Base-by-base conservation (phyloP, 2,113 vertebrate genomes). In the Halcyon malimbica region DNA sequence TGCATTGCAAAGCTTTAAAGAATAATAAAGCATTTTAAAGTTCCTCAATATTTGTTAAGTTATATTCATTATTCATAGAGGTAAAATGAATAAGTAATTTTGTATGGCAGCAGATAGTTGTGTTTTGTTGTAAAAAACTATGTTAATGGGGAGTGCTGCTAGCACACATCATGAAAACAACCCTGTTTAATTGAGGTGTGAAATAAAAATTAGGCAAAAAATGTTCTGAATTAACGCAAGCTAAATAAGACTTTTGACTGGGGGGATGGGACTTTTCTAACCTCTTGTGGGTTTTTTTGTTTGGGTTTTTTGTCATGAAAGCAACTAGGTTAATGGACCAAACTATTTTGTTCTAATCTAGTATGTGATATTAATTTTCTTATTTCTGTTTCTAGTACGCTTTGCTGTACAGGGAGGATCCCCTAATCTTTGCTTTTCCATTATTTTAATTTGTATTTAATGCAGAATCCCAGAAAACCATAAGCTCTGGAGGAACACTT, bases 71-170 rank as follows among this genome's bases (percentile, higher is more conserved):
- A 96, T 97, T 97, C 74, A 95, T 64, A 84, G 74, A 62, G 24
- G 48, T 57, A 79, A 96, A 78, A 95, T 95, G 50, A 95, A 93
- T 94, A 96, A 97, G 67, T 93, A 93, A 94, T 90, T 74, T 12
- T 67, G 63, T 89, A 73, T 83, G 69, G 42, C 50, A 88, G 73
- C 48, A 75, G 85, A 85, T 31, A 48, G 48, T 64, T 85, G 5
- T 41, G n/a, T 75, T 90, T 87, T 77, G 48, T 83, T 75, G 24
- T 77, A 76, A 86, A 91, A 90, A 4, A 23, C 56, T 59, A 17
- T 46, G 26, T 73, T 94, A 88, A 65, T 94, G 60, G 84, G 23
- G 48, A 37, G 44, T 77, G 64, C 46, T 91, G 48, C 44, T 94
- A 87, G 70, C 68, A 64, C 28, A 71, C 39, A 17, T 71, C 57